A percentile compares a stretch with the other conserved stretches of the same genome.
Evolutionary conservation across 2,113 vertebrate species (phyloP).

Genomic region (Bettongia penicillata): DNA sequence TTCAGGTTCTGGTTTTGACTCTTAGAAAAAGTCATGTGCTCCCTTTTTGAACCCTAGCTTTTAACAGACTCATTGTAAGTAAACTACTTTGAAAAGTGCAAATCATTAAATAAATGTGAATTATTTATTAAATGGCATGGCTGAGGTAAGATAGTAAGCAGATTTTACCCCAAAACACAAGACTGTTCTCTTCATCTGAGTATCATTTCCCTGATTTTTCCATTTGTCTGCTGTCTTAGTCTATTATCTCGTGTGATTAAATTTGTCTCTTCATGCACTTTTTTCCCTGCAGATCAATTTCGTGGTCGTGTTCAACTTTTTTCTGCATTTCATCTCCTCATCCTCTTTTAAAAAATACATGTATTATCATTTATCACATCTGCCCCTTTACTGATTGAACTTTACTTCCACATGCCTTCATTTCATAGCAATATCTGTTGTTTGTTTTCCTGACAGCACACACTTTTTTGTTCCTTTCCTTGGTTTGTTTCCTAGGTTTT

Average conservation of each 20-base stretch:
- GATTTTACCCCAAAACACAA: not conserved
- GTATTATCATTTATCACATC: slow-evolving; percentile 69
- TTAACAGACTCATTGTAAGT: not conserved
- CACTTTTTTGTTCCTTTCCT: slow-evolving; percentile 72
- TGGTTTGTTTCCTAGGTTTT: slow-evolving; percentile 69
- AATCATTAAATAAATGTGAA: not conserved
- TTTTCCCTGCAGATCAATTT: not conserved
- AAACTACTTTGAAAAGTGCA: not conserved
- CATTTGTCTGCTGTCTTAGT: not conserved
- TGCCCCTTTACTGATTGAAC: slow-evolving; percentile 66
- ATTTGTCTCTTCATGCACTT: slow-evolving; percentile 11
- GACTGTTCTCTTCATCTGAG: not conserved
- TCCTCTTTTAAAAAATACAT: slow-evolving; percentile 4
- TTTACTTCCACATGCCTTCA: slow-evolving; percentile 32
- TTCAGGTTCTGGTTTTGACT: not conserved
- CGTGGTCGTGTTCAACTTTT: slow-evolving; percentile 49
- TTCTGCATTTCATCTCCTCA: slow-evolving; percentile 50
- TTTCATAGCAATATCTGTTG: slow-evolving; percentile 48
- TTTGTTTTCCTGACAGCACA: slow-evolving; percentile 70
- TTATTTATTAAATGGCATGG: not conserved
- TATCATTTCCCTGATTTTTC: slow-evolving; percentile 16
- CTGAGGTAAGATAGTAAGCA: not conserved
- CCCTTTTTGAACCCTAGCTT: not conserved
- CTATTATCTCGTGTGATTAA: not conserved
- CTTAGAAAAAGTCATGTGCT: not conserved